phyloP scores from a whole-genome alignment of 2,797 vertebrate species.

The Linurgus olivaceus region DNA sequence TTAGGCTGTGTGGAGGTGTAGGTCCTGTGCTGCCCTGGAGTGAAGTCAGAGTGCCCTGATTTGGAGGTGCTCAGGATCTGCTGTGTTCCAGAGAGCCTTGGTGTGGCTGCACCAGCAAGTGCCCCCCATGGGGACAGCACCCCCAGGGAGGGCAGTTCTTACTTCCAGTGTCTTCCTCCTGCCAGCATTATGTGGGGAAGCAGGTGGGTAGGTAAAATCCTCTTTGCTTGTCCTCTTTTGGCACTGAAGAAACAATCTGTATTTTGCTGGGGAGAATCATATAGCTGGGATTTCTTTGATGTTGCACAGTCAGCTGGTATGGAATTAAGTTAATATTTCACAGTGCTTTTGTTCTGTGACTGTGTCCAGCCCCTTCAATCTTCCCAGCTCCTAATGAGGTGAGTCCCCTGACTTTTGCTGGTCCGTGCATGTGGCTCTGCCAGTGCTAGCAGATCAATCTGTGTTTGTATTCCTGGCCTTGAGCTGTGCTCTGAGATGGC shows the following conservation, averaged over 20 bases:
- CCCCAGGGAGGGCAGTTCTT: background rate
- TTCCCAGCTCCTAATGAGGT: background rate
- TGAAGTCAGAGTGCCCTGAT: accelerated
- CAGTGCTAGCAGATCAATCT: accelerated
- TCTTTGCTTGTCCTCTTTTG: background rate
- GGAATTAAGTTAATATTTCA: background rate
- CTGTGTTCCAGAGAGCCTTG: background rate
- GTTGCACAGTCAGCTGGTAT: accelerated
- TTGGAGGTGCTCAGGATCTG: background rate
- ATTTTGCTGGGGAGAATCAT: accelerated
- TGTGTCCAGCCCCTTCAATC: background rate
- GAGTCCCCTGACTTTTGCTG: background rate
- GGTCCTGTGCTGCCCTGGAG: background rate
- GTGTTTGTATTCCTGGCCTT: background rate
- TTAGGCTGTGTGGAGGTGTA: background rate
- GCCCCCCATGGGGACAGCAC: accelerated
- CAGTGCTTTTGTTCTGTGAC: background rate
- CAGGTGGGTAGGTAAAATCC: background rate
- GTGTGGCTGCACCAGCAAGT: background rate
- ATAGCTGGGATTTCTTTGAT: background rate
- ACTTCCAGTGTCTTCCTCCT: background rate
- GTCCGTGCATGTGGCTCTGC: background rate
- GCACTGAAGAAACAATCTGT: background rate
- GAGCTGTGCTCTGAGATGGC: background rate
- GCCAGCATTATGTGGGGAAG: background rate